Conservation (phyloP, 2,888 invertebrate genomes). For the Nymphalis c-album region DNA sequence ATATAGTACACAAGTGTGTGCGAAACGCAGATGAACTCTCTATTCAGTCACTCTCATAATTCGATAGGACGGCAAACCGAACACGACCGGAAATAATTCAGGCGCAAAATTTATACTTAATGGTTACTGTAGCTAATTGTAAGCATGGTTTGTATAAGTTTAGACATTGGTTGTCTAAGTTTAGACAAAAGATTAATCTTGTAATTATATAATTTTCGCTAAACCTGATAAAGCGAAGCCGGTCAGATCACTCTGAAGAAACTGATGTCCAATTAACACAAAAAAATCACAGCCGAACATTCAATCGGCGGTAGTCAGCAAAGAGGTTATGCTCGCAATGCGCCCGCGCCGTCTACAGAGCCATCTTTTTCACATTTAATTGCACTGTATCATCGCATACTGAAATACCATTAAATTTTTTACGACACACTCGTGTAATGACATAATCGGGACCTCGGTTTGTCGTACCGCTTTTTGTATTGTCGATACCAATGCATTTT, state of each 20-base stretch:
- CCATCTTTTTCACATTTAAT: constrained; percentile 60
- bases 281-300: constrained; percentile 35
- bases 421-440: constrained; percentile 60
- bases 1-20: too few species aligned
- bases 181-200: background rate
- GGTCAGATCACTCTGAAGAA: constrained; percentile 23
- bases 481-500: constrained; percentile 45
- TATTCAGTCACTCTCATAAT: too few species aligned
- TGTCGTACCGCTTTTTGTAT: constrained; percentile 49
- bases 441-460: constrained; percentile 68
- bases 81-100: too few species aligned
- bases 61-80: too few species aligned
- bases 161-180: background rate
- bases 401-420: constrained; percentile 75
- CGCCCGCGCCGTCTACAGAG: constrained; percentile 45
- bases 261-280: constrained; percentile 40
- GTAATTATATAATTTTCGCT: background rate
- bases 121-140: too few species aligned
- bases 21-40: too few species aligned
- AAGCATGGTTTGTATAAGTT: too few species aligned
- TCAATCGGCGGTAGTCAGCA: constrained; percentile 40
- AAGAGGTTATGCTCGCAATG: constrained; percentile 47
- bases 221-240: constrained; percentile 15
- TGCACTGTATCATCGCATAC: constrained; percentile 79
- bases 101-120: too few species aligned